These are phyloP conservation scores for Papilio gigon DNA, from an alignment of 2,888 invertebrate genomes.

Conservation along the genomic window DNA sequence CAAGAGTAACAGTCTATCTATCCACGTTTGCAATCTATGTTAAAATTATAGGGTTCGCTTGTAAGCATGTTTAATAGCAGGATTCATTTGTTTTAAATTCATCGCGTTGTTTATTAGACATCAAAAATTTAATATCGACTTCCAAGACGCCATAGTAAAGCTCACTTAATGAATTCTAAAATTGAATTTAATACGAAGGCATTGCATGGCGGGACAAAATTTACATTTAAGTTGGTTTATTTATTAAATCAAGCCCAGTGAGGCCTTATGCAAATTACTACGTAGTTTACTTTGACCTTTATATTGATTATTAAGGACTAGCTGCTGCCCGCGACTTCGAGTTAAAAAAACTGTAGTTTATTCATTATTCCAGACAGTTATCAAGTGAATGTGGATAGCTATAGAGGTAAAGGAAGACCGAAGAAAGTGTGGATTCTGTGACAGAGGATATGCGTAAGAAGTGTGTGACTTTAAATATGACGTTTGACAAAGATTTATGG, in stretches of 20 bases:
- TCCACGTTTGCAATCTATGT: too few relatives aligned
- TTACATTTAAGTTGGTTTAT: constrained; percentile 23
- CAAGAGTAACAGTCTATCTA: too few relatives aligned
- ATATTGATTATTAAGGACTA: constrained; percentile 19
- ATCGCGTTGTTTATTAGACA: neutral
- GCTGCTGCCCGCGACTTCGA: too few relatives aligned
- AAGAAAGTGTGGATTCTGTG: too few relatives aligned
- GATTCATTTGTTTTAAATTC: neutral
- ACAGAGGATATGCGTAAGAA: too few relatives aligned
- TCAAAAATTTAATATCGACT: constrained; percentile 4
- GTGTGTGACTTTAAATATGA: too few relatives aligned
- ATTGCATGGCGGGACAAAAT: constrained; percentile 3
- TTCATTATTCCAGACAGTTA: too few relatives aligned
- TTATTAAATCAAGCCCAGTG: constrained; percentile 20
- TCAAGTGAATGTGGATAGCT: too few relatives aligned
- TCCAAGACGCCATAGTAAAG: neutral
- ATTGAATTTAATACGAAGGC: constrained; percentile 15
- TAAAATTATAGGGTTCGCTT: too few relatives aligned
- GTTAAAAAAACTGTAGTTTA: too few relatives aligned
- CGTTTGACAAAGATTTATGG: too few relatives aligned
- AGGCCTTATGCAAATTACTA: constrained; percentile 29
- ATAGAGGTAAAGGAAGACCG: too few relatives aligned
- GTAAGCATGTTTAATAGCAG: neutral
- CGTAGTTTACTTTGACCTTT: neutral
- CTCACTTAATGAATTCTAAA: constrained; percentile 15